These are phyloP conservation scores for Antennarius maculatus DNA, from an alignment of 2,797 vertebrate species.

Conservation along the genomic window DNA sequence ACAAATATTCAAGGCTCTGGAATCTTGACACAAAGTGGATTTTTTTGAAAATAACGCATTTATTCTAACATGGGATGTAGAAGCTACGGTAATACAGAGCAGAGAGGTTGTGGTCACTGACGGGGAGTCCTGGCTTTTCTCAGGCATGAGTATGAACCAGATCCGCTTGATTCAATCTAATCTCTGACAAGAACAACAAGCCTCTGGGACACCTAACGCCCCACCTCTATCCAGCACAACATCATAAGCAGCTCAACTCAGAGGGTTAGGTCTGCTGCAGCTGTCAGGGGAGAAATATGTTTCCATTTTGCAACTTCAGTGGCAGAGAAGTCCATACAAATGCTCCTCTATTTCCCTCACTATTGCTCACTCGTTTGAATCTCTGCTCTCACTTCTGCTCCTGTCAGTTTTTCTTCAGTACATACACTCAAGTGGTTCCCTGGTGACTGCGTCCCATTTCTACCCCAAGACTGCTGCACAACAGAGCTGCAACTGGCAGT, in stretches of 20 bases:
- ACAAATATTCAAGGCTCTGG: constrained; percentile 37
- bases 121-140: constrained; percentile 63
- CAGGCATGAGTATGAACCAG: constrained; percentile 70
- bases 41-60: constrained; percentile 57
- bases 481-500: constrained; percentile 46
- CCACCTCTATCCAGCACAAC: constrained; percentile 68
- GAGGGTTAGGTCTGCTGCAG: constrained; percentile 65
- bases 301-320: constrained; percentile 77
- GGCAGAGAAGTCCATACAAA: constrained; percentile 65
- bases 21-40: constrained; percentile 32
- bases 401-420: constrained; percentile 71
- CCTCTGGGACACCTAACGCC: constrained; percentile 73
- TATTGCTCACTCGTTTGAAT: constrained; percentile 69
- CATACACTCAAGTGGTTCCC: constrained; percentile 61
- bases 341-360: constrained; percentile 58
- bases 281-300: constrained; percentile 75
- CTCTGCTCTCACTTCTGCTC: constrained; percentile 48
- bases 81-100: constrained; percentile 31
- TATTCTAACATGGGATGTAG: constrained; percentile 49
- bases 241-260: constrained; percentile 75
- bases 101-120: constrained; percentile 68
- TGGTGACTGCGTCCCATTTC: constrained; percentile 73
- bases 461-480: constrained; percentile 66
- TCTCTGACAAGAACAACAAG: constrained; percentile 83
- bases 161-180: constrained; percentile 83